Evolutionary conservation across 2,888 invertebrate species (phyloP), one percentile per base, ranked within the genome.

Genomic region (Epirrhoe alternata): DNA sequence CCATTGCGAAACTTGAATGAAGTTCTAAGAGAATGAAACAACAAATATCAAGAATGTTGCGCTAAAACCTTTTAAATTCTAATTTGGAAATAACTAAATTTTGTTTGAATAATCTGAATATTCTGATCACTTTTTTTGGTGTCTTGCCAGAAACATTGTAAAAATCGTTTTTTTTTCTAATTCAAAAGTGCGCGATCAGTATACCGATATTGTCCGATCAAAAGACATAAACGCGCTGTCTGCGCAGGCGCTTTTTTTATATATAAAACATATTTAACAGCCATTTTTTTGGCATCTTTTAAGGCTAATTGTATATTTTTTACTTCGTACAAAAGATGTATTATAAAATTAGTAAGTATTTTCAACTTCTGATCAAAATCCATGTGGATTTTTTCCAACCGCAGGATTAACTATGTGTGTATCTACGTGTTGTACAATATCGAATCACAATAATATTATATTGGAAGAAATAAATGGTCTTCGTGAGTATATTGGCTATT

Each of bases 141-240:
- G n/a, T n/a, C n/a, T n/a, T n/a, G n/a, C n/a, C n/a, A n/a, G n/a
- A n/a, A n/a, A n/a, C n/a, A n/a, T n/a, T n/a, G n/a, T n/a, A n/a
- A n/a, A 24, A 24, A 24, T 24, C 24, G 35, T 35, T 35, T 3
- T 3, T 35, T 3, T 35, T 35, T 5, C n/a, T n/a, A n/a, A n/a
- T n/a, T 35, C 35, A 35, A 5, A 35, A 35, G 10, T 12, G 33
- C 12, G 59, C 35, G 61, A 58, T 24, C 24, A 24, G 24, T 24
- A 24, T 24, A 24, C 24, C 24, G 67, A 62, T 61, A 69, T 35
- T 64, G 60, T 58, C 50, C 69, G 10, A 49, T 30, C 56, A 67
- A 69, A 71, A 67, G 71, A 73, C 62, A 49, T 70, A 66, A 68
- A 74, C 74, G 73, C 66, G 68, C 55, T 49, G 10, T 54, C 42